These are phyloP conservation scores for Andrena trimmerana DNA, from an alignment of 2,888 invertebrate genomes.

Conservation along the genomic window DNA sequence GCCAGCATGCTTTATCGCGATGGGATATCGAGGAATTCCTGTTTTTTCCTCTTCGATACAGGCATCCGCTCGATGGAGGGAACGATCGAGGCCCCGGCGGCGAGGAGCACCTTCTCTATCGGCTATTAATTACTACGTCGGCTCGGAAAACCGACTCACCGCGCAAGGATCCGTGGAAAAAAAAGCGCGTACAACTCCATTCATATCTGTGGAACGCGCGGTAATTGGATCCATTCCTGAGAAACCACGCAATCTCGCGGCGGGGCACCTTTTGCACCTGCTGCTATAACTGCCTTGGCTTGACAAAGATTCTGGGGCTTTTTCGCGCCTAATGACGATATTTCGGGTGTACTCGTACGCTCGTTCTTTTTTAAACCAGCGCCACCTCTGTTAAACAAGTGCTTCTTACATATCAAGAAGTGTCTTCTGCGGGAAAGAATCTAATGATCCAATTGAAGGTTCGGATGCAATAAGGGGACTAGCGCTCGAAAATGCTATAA, in stretches of 20 bases:
- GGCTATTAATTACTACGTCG: constrained; percentile 31
- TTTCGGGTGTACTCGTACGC: too few species aligned
- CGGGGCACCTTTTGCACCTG: constrained; percentile 42
- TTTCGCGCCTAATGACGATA: too few species aligned
- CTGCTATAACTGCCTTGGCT: neutral
- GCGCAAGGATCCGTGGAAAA: neutral
- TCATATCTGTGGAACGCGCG: constrained; percentile 33
- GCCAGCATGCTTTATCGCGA: constrained; percentile 1
- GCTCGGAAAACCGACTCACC: constrained; percentile 9
- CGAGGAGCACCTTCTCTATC: constrained; percentile 13
- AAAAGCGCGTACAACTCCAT: constrained; percentile 26
- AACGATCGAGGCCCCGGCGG: constrained; percentile 15
- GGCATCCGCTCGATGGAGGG: neutral
- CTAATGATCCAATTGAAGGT: too few species aligned
- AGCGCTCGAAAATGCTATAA: too few species aligned
- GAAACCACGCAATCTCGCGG: constrained; percentile 42
- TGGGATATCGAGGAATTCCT: constrained; percentile 9
- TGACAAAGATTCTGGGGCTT: too few species aligned
- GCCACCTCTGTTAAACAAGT: too few species aligned
- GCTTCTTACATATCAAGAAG: too few species aligned
- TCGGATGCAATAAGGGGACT: too few species aligned
- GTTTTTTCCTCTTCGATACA: neutral
- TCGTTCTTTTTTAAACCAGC: too few species aligned
- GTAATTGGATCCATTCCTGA: constrained; percentile 58
- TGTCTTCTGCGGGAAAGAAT: too few species aligned